Evolutionary conservation across 2,797 vertebrate genomes (phyloP).

Genomic region (Hypotaenidia philippensis): DNA sequence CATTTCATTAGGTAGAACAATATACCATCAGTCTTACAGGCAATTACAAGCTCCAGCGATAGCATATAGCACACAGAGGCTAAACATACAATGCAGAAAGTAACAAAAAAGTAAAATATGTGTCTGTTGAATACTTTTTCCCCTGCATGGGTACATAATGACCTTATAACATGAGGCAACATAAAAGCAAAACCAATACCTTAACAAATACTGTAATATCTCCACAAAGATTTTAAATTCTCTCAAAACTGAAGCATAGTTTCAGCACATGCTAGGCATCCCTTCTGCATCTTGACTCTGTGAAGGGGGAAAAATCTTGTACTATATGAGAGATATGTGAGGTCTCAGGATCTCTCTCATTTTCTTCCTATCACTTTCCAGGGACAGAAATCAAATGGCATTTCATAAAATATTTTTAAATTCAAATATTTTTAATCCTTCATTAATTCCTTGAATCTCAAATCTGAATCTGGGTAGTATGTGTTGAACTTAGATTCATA

Average conservation of each 20-base stretch:
- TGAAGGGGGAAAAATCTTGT: rapidly evolving
- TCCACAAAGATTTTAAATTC: background rate
- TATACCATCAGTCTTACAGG: background rate
- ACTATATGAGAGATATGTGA: background rate
- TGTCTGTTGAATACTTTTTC: background rate
- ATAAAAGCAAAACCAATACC: background rate
- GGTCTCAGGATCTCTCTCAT: background rate
- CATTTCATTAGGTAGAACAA: constrained; percentile 36
- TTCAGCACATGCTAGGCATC: background rate
- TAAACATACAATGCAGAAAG: background rate
- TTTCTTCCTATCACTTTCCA: background rate
- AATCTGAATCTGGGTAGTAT: background rate
- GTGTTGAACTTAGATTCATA: background rate
- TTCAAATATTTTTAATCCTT: background rate
- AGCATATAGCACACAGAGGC: background rate
- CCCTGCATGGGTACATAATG: background rate
- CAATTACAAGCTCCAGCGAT: background rate
- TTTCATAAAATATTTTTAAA: background rate
- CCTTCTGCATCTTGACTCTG: background rate
- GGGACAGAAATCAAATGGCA: background rate
- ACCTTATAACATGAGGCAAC: background rate
- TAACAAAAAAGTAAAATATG: background rate
- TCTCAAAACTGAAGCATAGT: background rate
- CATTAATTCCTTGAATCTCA: background rate
- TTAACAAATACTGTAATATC: background rate